phyloP scores from a whole-genome alignment of 2,113 vertebrate genomes.

The Mustelus asterias region DNA sequence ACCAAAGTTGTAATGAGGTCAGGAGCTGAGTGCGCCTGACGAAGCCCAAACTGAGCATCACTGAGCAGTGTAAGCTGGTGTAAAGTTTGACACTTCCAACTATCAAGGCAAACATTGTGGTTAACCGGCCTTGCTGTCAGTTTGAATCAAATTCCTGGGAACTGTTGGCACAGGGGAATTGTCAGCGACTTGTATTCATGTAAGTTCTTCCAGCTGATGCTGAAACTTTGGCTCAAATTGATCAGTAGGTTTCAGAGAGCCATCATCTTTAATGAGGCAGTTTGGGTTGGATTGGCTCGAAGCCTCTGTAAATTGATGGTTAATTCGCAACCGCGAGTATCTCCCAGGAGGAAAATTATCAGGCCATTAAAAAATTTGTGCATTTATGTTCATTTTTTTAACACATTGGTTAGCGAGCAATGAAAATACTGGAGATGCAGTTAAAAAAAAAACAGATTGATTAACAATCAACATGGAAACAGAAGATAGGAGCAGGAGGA shows the following conservation, averaged over 20 bases:
- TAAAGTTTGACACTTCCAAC: too few species aligned
- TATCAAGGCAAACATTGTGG: too few species aligned
- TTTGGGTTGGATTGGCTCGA: not conserved
- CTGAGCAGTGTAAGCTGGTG: too few species aligned
- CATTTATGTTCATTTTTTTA: not conserved
- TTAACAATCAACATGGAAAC: too few species aligned
- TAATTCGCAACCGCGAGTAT: not conserved
- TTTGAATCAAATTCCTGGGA: not conserved
- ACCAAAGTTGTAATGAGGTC: too few species aligned
- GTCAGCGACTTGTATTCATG: not conserved
- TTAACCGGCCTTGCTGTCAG: too few species aligned
- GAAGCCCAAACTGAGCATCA: too few species aligned
- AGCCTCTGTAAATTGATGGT: not conserved
- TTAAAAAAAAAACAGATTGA: not conserved
- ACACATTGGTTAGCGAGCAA: not conserved
- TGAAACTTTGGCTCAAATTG: not conserved
- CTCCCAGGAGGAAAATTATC: not conserved
- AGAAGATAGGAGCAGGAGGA: too few species aligned
- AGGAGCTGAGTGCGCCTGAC: too few species aligned
- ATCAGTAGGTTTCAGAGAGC: not conserved
- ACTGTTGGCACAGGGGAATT: not conserved
- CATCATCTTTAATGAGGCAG: not conserved
- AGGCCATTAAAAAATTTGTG: not conserved
- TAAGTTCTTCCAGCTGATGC: not conserved
- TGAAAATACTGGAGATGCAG: not conserved